These are phyloP conservation scores for Arvicanthis niloticus DNA, from an alignment of 2,113 vertebrate species.

Conservation along the genomic window DNA sequence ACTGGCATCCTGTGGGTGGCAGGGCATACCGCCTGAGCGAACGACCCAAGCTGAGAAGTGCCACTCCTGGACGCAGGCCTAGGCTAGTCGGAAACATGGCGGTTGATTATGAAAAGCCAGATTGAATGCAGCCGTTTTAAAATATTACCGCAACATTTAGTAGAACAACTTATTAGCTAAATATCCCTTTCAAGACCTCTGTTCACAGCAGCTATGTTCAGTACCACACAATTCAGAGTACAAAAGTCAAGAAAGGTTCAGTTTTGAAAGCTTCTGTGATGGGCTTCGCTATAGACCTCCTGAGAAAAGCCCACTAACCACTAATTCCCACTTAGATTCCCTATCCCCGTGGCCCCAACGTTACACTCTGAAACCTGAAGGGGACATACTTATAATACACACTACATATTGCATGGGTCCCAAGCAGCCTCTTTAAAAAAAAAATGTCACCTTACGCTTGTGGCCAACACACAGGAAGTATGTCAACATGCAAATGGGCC, in stretches of 20 bases:
- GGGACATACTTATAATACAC: background rate
- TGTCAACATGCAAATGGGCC: background rate
- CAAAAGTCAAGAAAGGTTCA: background rate
- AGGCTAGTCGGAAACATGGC: too few relatives aligned
- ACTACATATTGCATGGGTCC: background rate
- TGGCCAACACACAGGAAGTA: background rate
- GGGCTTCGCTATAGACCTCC: background rate
- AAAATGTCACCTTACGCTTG: background rate
- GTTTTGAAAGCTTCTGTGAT: background rate
- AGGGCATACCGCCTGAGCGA: too few relatives aligned
- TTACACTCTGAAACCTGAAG: background rate
- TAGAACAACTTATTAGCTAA: background rate
- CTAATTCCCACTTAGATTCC: background rate
- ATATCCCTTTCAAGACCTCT: conserved; percentile 9
- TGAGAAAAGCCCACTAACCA: background rate
- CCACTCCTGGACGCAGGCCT: too few relatives aligned
- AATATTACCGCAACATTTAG: background rate
- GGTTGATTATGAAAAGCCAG: too few relatives aligned
- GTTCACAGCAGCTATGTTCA: background rate
- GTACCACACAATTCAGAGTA: background rate
- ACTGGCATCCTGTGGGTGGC: too few relatives aligned
- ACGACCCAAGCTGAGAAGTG: too few relatives aligned
- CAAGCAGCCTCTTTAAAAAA: background rate
- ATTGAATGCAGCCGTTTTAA: too few relatives aligned
- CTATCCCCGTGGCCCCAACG: background rate